Evolutionary conservation across 2,113 vertebrate species (phyloP).

Genomic region (Tinamus guttatus): DNA sequence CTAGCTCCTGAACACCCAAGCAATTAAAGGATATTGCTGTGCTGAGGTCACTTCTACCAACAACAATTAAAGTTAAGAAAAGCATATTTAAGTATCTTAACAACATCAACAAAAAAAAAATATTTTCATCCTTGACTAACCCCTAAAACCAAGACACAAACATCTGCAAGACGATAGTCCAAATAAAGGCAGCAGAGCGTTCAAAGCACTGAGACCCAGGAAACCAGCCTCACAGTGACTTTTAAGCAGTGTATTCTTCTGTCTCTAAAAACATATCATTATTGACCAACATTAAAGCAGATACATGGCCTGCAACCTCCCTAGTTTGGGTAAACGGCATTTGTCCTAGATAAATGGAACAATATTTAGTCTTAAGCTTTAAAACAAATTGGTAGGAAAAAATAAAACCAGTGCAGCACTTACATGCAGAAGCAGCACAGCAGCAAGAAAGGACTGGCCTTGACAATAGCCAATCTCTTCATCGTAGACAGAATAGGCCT

Average conservation of each 20-base stretch:
- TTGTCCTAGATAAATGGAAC: background rate
- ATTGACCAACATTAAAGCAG: background rate
- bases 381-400: fast-evolving
- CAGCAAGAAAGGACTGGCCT: constrained; percentile 98
- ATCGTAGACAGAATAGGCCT: constrained; percentile 99
- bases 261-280: background rate
- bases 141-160: background rate
- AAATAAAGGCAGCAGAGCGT: background rate
- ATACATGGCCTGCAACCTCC: background rate
- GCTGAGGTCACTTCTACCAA: constrained; percentile 22
- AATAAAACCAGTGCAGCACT: constrained; percentile 68
- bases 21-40: background rate
- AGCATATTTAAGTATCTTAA: background rate
- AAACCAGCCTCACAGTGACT: background rate
- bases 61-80: constrained; percentile 10
- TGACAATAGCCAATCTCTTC: constrained; percentile 99
- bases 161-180: background rate
- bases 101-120: background rate
- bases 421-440: constrained; percentile 95
- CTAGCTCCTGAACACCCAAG: background rate
- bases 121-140: background rate
- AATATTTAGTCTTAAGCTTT: background rate
- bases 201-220: background rate
- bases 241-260: background rate
- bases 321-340: background rate